Evolutionary conservation across 2,113 vertebrate genomes (phyloP), one percentile per base, ranked within the genome.

Genomic region (Prionailurus bengalensis): DNA sequence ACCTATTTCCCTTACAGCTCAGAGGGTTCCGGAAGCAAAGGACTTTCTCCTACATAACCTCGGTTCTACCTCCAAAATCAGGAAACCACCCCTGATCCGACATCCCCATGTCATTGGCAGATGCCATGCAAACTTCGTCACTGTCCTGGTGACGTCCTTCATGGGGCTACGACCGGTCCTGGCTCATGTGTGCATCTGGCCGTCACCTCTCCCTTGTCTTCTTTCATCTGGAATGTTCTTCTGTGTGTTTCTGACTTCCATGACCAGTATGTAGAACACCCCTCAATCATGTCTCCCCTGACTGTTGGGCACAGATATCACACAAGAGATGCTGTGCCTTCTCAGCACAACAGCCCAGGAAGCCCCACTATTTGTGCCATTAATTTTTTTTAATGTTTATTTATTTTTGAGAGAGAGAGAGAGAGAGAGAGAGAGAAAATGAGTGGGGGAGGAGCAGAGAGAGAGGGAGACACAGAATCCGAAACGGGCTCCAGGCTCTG

Each of bases 121-220:
- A n/a, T 1, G 2, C 36, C 63, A 39, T 9, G 31, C 63, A 3
- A 8, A 23, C 7, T 33, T 33, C 8, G 21, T n/a, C 68, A 25
- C 5, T 2, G 58, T 33, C 27, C 39, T 1, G 39, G 27, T 29
- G 82, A 31, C 27, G 1, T 11, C 33, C 66, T 31, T 79, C 15
- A 2, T 1, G 14, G 63, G 17, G 9, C 63, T 42, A 11, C 3
- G 0, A 7, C 63, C 33, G 10, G 39, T 33, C 21, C 13, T 15
- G 4, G 31, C 33, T 33, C 45, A 2, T 53, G 84, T n/a, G 33
- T 27, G 21, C 23, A 2, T 25, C 1, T 1, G 31, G 19, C 14
- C 5, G 7, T 1, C 48, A 27, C 48, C 15, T 25, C n/a, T 53
- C n/a, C 85, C 2, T 0, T 0, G 66, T 29, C 66, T 7, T 31